Conservation (phyloP, 30 jellyfish, hydroid and myxozoan genomes). For the Calvadosia cruxmelitensis region DNA sequence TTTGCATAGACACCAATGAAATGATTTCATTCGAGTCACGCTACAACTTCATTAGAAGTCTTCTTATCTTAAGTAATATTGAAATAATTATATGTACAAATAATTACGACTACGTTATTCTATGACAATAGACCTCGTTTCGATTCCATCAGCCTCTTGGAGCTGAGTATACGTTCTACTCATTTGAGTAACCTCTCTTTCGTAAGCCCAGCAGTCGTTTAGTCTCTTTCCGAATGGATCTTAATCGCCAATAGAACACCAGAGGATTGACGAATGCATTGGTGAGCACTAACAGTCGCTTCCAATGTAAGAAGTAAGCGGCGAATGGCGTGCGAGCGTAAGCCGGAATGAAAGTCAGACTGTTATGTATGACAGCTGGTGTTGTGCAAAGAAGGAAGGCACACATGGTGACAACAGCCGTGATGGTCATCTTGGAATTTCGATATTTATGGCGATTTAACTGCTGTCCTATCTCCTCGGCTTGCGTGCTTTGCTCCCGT, state of each 20-base stretch:
- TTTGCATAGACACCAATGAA: no score
- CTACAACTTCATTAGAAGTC: no score
- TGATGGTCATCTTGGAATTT: background rate
- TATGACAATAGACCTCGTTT: no score
- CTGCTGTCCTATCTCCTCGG: background rate
- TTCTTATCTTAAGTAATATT: no score
- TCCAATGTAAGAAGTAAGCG: background rate
- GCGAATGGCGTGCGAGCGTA: background rate
- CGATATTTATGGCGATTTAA: background rate
- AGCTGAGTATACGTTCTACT: no score
- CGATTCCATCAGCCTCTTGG: no score
- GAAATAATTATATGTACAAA: no score
- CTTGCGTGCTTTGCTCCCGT: no score
- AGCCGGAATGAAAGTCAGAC: background rate
- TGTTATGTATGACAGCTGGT: background rate
- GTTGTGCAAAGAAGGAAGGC: background rate
- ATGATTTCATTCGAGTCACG: no score
- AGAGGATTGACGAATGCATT: background rate
- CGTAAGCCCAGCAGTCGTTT: no score
- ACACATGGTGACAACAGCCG: background rate
- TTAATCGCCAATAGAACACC: background rate
- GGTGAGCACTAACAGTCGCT: background rate
- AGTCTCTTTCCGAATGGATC: background rate
- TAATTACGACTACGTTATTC: no score
- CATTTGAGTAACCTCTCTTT: no score